phyloP scores from a whole-genome alignment of 2,113 vertebrate species.

The Ardeotis arabs region DNA sequence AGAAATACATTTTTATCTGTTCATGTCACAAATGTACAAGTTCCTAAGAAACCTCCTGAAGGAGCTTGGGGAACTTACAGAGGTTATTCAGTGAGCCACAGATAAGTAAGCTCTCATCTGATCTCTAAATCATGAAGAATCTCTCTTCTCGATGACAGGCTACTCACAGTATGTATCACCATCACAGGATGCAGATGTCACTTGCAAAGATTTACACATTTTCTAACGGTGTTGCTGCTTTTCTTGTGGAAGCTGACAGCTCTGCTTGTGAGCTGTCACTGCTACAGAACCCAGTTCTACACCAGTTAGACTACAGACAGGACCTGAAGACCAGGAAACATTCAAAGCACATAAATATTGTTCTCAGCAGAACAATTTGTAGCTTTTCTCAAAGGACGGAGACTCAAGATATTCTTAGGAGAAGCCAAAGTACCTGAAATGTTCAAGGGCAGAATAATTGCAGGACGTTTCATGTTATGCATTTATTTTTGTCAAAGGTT shows the following conservation, averaged over 20 bases:
- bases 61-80: background rate
- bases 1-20: background rate
- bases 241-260: background rate
- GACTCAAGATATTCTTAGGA: background rate
- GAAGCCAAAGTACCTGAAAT: background rate
- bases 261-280: background rate
- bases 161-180: background rate
- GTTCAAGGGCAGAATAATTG: background rate
- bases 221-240: background rate
- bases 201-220: conserved; percentile 9
- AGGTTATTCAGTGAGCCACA: background rate
- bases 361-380: background rate
- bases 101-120: background rate
- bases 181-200: background rate
- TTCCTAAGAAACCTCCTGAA: background rate
- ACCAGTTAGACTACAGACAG: background rate
- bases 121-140: background rate
- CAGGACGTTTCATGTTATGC: background rate
- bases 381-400: background rate
- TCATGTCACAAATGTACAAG: background rate
- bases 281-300: background rate
- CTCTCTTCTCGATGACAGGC: background rate
- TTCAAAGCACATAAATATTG: background rate
- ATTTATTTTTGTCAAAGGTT: background rate
- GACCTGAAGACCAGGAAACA: background rate